Conservation (phyloP, 2,888 invertebrate genomes). For the Sinodicranocentrus sp. region DNA sequence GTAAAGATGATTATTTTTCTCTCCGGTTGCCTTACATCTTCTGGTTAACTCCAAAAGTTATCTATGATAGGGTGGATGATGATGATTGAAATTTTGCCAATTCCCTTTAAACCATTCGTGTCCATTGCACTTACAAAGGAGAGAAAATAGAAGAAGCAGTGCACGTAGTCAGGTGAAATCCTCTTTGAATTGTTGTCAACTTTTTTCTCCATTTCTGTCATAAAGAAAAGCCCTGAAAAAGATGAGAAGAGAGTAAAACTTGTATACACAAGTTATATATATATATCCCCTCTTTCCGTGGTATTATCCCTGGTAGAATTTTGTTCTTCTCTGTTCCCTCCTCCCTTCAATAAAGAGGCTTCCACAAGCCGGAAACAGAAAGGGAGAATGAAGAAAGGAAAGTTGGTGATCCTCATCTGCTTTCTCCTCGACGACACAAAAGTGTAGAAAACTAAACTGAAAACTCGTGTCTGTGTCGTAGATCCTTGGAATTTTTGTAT, state of each 20-base stretch:
- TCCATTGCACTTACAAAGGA: slow-evolving; percentile 6
- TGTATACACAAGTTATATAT: too few species aligned
- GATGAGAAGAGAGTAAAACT: slow-evolving; percentile 23
- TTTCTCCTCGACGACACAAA: slow-evolving; percentile 16
- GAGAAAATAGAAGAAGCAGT: slow-evolving; percentile 24
- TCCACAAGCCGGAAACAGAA: slow-evolving; percentile 34
- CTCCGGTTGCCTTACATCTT: too few species aligned
- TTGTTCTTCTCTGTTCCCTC: not conserved
- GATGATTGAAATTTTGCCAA: slow-evolving; percentile 39
- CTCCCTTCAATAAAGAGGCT: slow-evolving; percentile 21
- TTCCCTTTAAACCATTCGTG: slow-evolving; percentile 8
- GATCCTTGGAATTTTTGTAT: too few species aligned
- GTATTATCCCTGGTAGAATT: too few species aligned
- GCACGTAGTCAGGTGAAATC: slow-evolving; percentile 52
- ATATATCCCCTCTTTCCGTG: too few species aligned
- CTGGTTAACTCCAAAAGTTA: too few species aligned
- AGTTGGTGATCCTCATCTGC: slow-evolving; percentile 34
- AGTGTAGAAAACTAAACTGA: not conserved
- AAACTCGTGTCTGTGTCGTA: too few species aligned
- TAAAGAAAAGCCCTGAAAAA: not conserved
- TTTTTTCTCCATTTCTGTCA: slow-evolving; percentile 29
- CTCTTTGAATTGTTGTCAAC: slow-evolving; percentile 59
- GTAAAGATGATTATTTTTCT: too few species aligned
- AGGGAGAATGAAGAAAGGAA: slow-evolving; percentile 33
- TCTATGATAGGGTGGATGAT: slow-evolving; percentile 12